Base-by-base conservation (phyloP, 2,113 vertebrate species). In the Acanthochromis polyacanthus region DNA sequence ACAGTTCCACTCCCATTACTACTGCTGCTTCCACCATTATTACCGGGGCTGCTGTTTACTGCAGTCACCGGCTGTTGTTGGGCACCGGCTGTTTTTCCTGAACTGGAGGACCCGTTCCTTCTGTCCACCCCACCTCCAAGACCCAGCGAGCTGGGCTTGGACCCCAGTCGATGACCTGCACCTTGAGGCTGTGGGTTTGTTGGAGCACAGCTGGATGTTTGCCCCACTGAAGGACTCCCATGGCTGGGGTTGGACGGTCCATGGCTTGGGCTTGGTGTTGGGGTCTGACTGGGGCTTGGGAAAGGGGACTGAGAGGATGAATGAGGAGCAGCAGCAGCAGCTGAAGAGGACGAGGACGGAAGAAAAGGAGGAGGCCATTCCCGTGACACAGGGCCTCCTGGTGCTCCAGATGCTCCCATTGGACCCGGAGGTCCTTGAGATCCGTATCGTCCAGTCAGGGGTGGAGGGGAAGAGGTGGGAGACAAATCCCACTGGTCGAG, bases 131-230 rank as follows among this genome's bases (percentile, higher is more conserved):
- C 96, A 14, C 93, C 95, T 87, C 93, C 91, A n/a, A 98, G 95
- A 20, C 97, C 97, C 22, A 98, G 91, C 56, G 95, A 97, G 91
- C 93, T 98, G 83, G 97, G 97, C 88, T 99, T 99, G 71, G 95
- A 91, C 22, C 95, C 94, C 53, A 97, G 96, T 84, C 97, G 97
- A 94, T 97, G 88, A 75, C 95, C 83, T 62, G 60, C 19, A 28
- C 78, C 73, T 82, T 88, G 87, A 74, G 46, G 58, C 77, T 85
- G 89, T 15, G 66, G 48, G 71, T 76, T 83, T 71, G 56, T 62
- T 25, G 70, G 17, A 60, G 67, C 64, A 71, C 55, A 77, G 75
- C 71, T 83, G 11, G 83, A 69, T 0, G 65, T 87, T 80, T 87
- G 89, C 5, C 67, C 81, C 5, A 28, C 43, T 0, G 80, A 85